A percentile compares a stretch with the other conserved stretches of the same genome.
phyloP scores from a whole-genome alignment of 2,888 invertebrate genomes.

The Leucophenga montana region DNA sequence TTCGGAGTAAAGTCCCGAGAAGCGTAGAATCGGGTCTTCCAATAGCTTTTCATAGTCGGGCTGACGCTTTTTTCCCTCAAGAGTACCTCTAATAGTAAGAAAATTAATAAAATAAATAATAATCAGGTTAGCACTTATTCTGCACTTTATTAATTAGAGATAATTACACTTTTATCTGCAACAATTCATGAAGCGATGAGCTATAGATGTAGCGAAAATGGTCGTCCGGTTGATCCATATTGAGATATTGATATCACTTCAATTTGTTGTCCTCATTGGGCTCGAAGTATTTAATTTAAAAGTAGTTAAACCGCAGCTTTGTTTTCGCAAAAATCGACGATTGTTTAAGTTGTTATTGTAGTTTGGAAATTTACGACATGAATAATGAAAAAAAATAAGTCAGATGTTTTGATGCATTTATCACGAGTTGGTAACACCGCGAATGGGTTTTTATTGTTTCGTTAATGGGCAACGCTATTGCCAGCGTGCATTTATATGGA shows the following conservation, averaged over 20 bases:
- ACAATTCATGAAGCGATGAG: constrained; percentile 88
- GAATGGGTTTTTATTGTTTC: too few species aligned
- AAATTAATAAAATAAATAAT: constrained; percentile 25
- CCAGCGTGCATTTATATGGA: too few species aligned
- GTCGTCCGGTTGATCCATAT: constrained; percentile 77
- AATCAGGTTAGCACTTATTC: neutral
- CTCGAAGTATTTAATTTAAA: neutral
- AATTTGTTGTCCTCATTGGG: neutral
- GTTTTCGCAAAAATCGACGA: too few species aligned
- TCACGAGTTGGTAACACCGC: too few species aligned
- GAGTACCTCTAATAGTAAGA: constrained; percentile 84
- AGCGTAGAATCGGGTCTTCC: constrained; percentile 90
- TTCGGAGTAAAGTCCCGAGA: constrained; percentile 89
- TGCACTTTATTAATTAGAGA: neutral
- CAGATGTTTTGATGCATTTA: too few species aligned
- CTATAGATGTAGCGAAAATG: constrained; percentile 92
- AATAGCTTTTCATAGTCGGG: constrained; percentile 91
- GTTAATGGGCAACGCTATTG: too few species aligned
- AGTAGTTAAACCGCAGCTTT: too few species aligned
- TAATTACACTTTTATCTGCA: constrained; percentile 94
- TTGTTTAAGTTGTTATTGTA: too few species aligned
- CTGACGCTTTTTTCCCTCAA: constrained; percentile 91
- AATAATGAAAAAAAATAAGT: too few species aligned
- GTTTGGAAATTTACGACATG: too few species aligned
- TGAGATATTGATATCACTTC: neutral